These are phyloP conservation scores for Lepidurus arcticus DNA, from an alignment of 1,140 invertebrate species.

Conservation along the genomic window DNA sequence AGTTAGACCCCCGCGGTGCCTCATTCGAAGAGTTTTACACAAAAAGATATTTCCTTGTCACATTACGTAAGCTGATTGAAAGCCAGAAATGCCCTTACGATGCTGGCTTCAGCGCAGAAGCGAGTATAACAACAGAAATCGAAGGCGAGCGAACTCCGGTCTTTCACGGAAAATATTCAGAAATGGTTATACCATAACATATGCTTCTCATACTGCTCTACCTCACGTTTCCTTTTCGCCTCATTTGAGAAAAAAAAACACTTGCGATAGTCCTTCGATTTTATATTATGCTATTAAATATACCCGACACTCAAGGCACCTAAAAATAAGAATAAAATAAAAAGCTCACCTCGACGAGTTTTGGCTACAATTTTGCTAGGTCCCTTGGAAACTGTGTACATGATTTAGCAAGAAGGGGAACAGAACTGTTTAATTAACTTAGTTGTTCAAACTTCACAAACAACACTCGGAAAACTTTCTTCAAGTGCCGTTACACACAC, in stretches of 20 bases:
- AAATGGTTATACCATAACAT: background rate
- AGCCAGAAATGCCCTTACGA: background rate
- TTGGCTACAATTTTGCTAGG: conserved; percentile 79
- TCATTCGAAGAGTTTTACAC: no score
- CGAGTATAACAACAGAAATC: background rate
- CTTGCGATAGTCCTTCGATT: background rate
- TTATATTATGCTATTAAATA: background rate
- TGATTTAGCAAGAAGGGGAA: conserved; percentile 40
- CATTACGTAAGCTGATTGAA: background rate
- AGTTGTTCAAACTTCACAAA: background rate
- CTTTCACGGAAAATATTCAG: background rate
- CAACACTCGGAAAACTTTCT: background rate
- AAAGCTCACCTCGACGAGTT: conserved; percentile 65
- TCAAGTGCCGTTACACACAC: background rate
- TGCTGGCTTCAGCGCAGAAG: background rate
- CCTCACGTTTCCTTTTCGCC: no score
- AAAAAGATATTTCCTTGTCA: no score
- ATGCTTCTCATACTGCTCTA: background rate
- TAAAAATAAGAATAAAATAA: background rate
- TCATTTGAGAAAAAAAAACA: no score
- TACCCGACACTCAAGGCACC: background rate
- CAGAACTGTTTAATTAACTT: conserved; percentile 35
- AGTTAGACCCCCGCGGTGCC: no score
- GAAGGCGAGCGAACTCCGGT: background rate
- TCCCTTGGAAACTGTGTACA: conserved; percentile 79